Percentiles rank a stretch among this genome's conserved stretches.
Evolutionary conservation across 2,888 invertebrate genomes (phyloP).

Genomic region (Zygogramma bicolorata): DNA sequence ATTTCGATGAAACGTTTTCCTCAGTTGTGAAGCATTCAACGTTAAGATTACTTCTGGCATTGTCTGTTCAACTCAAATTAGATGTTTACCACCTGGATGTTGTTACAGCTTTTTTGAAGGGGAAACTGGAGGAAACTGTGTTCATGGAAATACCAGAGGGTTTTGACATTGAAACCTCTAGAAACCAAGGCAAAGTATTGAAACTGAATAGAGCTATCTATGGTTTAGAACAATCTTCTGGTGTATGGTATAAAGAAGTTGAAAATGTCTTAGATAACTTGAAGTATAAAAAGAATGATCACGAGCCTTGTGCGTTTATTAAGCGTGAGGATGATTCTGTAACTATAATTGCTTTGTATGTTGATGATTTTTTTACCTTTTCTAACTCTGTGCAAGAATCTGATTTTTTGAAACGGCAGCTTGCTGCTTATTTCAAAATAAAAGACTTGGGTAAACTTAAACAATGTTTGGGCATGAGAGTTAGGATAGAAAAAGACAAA

Average conservation of each 20-base stretch:
- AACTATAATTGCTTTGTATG: constrained; percentile 47
- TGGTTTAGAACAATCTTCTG: constrained; percentile 28
- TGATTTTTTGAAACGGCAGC: constrained; percentile 33
- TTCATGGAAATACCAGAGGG: constrained; percentile 29
- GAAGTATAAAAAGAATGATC: constrained; percentile 36
- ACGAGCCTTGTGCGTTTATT: constrained; percentile 46
- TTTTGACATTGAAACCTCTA: not conserved
- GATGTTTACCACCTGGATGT: constrained; percentile 5
- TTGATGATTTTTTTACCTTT: constrained; percentile 47
- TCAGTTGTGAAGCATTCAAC: constrained; percentile 20
- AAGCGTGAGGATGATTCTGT: constrained; percentile 31
- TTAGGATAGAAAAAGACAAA: constrained; percentile 23
- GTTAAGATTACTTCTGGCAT: constrained; percentile 7
- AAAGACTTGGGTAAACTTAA: constrained; percentile 33
- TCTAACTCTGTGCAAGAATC: constrained; percentile 34
- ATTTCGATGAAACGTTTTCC: constrained; percentile 31
- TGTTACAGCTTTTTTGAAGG: constrained; percentile 24
- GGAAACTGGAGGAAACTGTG: constrained; percentile 16
- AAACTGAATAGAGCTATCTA: constrained; percentile 15
- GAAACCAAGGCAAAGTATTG: constrained; percentile 1
- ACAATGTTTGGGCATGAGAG: constrained; percentile 43
- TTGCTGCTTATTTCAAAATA: constrained; percentile 41
- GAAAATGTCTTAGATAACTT: constrained; percentile 11
- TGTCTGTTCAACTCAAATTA: constrained; percentile 16
- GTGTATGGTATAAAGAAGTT: constrained; percentile 28